A percentile compares a stretch with the other conserved stretches of the same genome.
Conservation (phyloP, 2,888 invertebrate species). For the Trissolcus japonicus region DNA sequence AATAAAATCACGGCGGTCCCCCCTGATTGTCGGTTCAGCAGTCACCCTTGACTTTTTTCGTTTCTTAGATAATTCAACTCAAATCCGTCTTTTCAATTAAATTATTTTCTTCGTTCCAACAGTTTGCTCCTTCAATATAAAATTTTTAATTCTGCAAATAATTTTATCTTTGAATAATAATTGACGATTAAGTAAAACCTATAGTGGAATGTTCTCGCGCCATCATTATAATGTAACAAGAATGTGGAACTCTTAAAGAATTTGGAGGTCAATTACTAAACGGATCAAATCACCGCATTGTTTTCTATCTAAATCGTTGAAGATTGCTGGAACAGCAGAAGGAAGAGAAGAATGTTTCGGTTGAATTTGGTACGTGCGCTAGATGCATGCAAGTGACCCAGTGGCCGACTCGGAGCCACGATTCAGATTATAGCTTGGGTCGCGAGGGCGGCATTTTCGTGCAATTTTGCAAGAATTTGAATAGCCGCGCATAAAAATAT, state of each 20-base stretch:
- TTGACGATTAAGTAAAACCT: too few relatives aligned
- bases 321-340: too few relatives aligned
- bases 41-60: conserved; percentile 57
- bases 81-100: conserved; percentile 31
- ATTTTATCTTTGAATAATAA: neutral
- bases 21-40: conserved; percentile 66
- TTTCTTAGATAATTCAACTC: conserved; percentile 45
- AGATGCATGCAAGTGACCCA: conserved; percentile 68
- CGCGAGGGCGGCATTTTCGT: conserved; percentile 65
- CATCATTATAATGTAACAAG: neutral
- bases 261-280: conserved; percentile 13
- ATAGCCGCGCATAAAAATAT: conserved; percentile 74
- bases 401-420: conserved; percentile 65
- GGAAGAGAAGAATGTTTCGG: conserved; percentile 22
- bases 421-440: conserved; percentile 60
- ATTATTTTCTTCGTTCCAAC: neutral
- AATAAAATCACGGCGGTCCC: conserved; percentile 75
- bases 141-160: neutral
- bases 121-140: too few relatives aligned
- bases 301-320: too few relatives aligned
- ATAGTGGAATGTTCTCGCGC: too few relatives aligned
- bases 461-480: conserved; percentile 75
- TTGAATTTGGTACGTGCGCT: conserved; percentile 45
- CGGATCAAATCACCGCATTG: neutral
- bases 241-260: too few relatives aligned